phyloP scores from a whole-genome alignment of 2,888 invertebrate genomes.

The Spisula solida region DNA sequence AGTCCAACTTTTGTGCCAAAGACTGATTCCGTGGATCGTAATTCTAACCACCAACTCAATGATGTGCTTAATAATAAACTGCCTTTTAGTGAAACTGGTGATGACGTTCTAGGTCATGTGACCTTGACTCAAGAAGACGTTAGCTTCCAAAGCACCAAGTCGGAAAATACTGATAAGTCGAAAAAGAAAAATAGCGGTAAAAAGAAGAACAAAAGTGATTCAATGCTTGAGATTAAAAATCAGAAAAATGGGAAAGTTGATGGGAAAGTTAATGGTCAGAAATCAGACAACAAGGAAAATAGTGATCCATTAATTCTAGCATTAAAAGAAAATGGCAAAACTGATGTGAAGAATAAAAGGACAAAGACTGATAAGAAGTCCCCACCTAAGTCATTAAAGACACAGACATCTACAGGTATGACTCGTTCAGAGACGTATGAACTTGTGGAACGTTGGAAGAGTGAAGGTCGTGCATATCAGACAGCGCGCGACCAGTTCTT shows the following conservation, averaged over 20 bases:
- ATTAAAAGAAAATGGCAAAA: conserved; percentile 52
- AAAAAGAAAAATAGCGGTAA: conserved; percentile 57
- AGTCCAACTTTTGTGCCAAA: conserved; percentile 53
- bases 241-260: conserved; percentile 62
- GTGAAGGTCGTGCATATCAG: conserved; percentile 68
- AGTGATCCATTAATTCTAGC: conserved; percentile 62
- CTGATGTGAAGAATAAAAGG: conserved; percentile 42
- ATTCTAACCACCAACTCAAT: conserved; percentile 65
- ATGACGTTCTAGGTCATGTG: conserved; percentile 48
- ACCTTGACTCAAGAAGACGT: conserved; percentile 55
- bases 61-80: conserved; percentile 53
- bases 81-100: conserved; percentile 48
- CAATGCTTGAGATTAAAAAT: conserved; percentile 59
- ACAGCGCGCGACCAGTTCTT: conserved; percentile 67
- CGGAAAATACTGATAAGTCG: conserved; percentile 51
- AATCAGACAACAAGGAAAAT: conserved; percentile 67
- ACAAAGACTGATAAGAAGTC: conserved; percentile 37
- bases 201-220: conserved; percentile 60
- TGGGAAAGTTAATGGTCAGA: neutral
- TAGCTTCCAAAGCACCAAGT: conserved; percentile 50
- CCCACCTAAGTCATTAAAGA: conserved; percentile 64
- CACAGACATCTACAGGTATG: conserved; percentile 56
- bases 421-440: conserved; percentile 68
- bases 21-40: conserved; percentile 56
- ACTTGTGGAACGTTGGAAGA: conserved; percentile 71